These are phyloP conservation scores for Unio delphinus DNA, from an alignment of 2,888 invertebrate genomes.

Conservation along the genomic window DNA sequence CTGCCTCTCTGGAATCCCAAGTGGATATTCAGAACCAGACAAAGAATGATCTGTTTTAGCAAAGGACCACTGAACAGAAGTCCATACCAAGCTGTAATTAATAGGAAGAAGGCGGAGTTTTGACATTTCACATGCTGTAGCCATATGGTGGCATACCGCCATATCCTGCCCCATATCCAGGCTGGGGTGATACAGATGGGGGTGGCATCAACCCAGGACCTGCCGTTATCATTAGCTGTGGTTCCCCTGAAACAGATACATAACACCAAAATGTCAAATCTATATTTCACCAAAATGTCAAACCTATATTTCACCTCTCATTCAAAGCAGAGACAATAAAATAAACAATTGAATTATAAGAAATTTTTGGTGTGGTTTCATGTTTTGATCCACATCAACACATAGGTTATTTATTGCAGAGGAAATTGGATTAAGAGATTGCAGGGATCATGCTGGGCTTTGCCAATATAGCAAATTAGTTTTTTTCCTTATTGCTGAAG, in stretches of 20 bases:
- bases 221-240: conserved; percentile 97
- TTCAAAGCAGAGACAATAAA: background rate
- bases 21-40: too few relatives aligned
- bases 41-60: too few relatives aligned
- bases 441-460: too few relatives aligned
- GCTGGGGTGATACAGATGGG: conserved; percentile 42
- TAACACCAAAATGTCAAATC: background rate
- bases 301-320: background rate
- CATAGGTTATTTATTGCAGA: too few relatives aligned
- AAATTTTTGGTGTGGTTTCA: background rate
- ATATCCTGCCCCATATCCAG: conserved; percentile 29
- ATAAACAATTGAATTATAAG: background rate
- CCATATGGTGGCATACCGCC: conserved; percentile 28
- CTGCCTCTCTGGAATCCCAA: too few relatives aligned
- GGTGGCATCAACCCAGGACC: conserved; percentile 76
- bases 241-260: conserved; percentile 76
- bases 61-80: too few relatives aligned
- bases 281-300: background rate
- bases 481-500: too few relatives aligned
- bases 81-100: conserved; percentile 1
- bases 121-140: conserved; percentile 27
- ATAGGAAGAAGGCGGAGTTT: conserved; percentile 28
- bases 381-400: background rate
- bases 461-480: too few relatives aligned
- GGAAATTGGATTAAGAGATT: too few relatives aligned